Base-by-base conservation (phyloP, 2,888 invertebrate species). In the Linhomoeus sp. region DNA sequence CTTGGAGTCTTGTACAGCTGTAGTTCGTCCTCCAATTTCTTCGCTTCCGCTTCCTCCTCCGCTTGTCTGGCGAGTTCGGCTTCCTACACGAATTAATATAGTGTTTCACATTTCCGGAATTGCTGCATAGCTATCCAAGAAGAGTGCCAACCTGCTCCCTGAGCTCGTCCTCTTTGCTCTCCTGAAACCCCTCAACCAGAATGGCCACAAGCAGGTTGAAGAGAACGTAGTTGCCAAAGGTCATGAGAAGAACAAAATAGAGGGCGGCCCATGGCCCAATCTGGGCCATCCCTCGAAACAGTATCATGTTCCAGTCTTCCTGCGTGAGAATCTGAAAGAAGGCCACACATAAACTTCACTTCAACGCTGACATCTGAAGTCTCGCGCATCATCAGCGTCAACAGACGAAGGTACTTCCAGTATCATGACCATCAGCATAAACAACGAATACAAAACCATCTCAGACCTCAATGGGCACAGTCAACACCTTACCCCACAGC, bases 261-360 rank as follows among this genome's bases (percentile, higher is more conserved):
- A 99, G 76, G 39, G 97, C 92, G 23, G 97, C 97, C 94, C 97
- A 97, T 61, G 92, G 88, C 59, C 90, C 88, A 15, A 97, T 99
- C 69, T 88, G 86, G 69, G 90, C 86, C 97, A 97, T 97, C 53
- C 97, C 97, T 68, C 94, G 94, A 72, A 97, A 94, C 50, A 99
- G 74, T 19, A 99, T 97, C 64, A 92, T 86, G 72, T 99, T 99
- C 97, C 97, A 99, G 73, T 99, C 97, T 74, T 99, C 97, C 73
- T 99, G 97, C 12, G 97, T 99, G 59, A 99, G 76, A 66, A 99
- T 94, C 97, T 97, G 73, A 44, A 55, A 29, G 12, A 29, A 29
- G n/a, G n/a, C n/a, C n/a, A n/a, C n/a, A n/a, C n/a, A n/a, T n/a
- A n/a, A n/a, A n/a, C n/a, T n/a, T n/a, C n/a, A n/a, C n/a, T n/a